These are phyloP conservation scores for Turritopsis rubra DNA, from an alignment of 30 jellyfish, hydroid and myxozoan genomes.

Conservation along the genomic window DNA sequence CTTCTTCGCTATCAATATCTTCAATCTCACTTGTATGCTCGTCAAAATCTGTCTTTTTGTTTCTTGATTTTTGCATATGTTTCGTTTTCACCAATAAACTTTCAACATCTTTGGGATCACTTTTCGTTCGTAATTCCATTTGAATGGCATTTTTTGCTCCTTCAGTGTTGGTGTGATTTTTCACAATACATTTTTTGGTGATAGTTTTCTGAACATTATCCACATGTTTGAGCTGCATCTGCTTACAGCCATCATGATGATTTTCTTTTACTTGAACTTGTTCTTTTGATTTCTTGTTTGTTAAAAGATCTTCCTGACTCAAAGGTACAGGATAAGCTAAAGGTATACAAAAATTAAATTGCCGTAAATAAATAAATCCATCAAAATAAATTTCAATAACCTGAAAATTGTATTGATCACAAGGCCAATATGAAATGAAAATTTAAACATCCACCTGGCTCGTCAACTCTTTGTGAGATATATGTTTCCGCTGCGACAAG, in stretches of 20 bases:
- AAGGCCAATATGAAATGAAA: neutral
- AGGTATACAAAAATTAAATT: neutral
- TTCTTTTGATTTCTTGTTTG: slow-evolving; percentile 12
- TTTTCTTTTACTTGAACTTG: neutral
- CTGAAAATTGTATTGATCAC: neutral
- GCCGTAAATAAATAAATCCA: neutral
- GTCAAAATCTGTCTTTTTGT: neutral
- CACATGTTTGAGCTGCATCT: neutral
- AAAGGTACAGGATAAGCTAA: slow-evolving; percentile 18
- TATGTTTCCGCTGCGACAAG: slow-evolving; percentile 38
- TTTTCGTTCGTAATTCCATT: neutral
- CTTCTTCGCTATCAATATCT: slow-evolving; percentile 35
- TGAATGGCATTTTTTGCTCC: neutral
- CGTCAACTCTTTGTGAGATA: slow-evolving; percentile 4
- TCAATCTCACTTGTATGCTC: neutral
- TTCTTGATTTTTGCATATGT: neutral
- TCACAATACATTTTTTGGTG: neutral
- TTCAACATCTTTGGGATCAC: neutral
- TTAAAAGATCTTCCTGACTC: slow-evolving; percentile 21
- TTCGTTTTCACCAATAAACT: neutral
- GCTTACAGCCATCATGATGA: neutral
- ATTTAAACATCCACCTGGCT: neutral
- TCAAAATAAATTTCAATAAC: neutral
- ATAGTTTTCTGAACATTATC: neutral
- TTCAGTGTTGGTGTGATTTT: too few species aligned